Evolutionary conservation across 2,797 vertebrate genomes (phyloP).

Genomic region (Darevskia nairensis): DNA sequence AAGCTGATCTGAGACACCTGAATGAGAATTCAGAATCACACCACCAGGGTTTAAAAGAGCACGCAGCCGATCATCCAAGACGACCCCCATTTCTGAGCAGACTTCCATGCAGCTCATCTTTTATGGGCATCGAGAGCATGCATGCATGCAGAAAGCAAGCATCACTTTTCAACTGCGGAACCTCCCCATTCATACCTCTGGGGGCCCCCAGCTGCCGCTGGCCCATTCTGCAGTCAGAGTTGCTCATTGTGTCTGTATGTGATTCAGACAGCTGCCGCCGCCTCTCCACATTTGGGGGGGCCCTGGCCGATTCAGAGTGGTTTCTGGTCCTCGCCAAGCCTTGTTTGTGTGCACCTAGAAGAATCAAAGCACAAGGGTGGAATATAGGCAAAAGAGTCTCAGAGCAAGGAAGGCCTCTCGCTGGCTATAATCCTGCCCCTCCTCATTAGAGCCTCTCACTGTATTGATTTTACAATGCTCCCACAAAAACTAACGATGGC

Average conservation of each 20-base stretch:
- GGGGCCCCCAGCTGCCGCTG: conserved; percentile 71
- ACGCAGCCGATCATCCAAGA: fast-evolving
- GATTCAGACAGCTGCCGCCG: conserved; percentile 73
- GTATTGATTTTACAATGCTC: no score
- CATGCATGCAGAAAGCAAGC: conserved; percentile 36
- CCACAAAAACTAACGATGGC: no score
- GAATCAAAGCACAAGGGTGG: conserved; percentile 63
- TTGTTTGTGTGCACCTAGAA: conserved; percentile 77
- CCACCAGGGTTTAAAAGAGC: background rate
- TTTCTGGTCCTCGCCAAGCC: conserved; percentile 70
- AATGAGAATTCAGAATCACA: background rate
- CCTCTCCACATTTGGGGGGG: conserved; percentile 68
- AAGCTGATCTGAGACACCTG: background rate
- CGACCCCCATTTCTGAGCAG: background rate
- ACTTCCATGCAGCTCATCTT: conserved; percentile 36
- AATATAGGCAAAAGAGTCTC: background rate
- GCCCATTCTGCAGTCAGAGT: conserved; percentile 73
- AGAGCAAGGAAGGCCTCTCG: conserved; percentile 4
- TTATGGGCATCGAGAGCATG: conserved; percentile 36
- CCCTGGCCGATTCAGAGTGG: conserved; percentile 72
- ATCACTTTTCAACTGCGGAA: conserved; percentile 43
- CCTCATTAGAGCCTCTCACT: background rate
- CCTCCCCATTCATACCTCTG: conserved; percentile 76
- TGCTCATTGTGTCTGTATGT: conserved; percentile 72
- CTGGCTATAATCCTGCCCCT: background rate